Base-by-base conservation (phyloP, 2,113 vertebrate genomes). In the Trachemys scripta region DNA sequence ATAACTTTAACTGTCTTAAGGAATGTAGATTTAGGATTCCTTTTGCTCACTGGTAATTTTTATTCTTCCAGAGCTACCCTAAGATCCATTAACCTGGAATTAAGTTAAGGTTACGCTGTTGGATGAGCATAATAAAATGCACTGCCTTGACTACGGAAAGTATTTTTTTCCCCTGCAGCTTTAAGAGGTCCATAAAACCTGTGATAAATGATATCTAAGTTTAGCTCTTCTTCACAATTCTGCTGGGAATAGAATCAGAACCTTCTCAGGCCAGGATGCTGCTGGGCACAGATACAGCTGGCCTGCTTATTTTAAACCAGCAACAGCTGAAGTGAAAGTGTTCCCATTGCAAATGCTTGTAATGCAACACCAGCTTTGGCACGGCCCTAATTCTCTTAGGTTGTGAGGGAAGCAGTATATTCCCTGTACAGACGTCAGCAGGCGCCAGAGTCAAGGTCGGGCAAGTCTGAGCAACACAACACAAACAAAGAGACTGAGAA, bases 51-150 rank as follows among this genome's bases (percentile, higher is more conserved):
- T 53, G 25, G n/a, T 45, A 62, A 38, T 89, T 95, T 97, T 93
- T 80, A 79, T 87, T 94, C 89, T 92, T 94, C 72, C 85, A 69
- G 76, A 62, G 25, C 92, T 94, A 81, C 86, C 86, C 9, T 88
- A 87, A 90, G 87, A 95, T 97, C 94, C 85, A 90, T 97, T 97
- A 96, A 93, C 90, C 82, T 89, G 38, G 94, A 96, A 88, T 95
- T 98, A 96, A 96, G 25, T 82, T 94, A 29, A 96, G 95, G 94
- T 96, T 96, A 72, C 85, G 78, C 94, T 89, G 88, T 45, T 50
- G 84, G 88, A 95, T 85, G 94, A 95, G 90, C 88, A 47, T 84
- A 95, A 95, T 97, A 93, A 97, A 96, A 97, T 0, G 27, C 57
- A 38, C 87, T 88, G 27, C 85, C 89, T 88, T 93, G 94, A 87